A percentile compares a stretch with the other conserved stretches of the same genome.
Conservation (phyloP, 1,140 invertebrate species). For the Papilio polyxenes region DNA sequence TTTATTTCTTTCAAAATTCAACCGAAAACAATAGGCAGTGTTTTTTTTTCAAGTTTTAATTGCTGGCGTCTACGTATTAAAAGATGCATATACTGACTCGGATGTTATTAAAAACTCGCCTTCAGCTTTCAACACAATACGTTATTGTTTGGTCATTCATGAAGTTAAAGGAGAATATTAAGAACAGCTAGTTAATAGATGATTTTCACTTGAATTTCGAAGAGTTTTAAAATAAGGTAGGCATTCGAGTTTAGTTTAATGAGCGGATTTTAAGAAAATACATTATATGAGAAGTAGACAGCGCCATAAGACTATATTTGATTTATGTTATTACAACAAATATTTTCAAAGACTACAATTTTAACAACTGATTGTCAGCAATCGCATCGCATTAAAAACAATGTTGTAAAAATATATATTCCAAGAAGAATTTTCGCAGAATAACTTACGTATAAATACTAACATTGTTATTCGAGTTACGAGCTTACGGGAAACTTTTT, state of each 20-base stretch:
- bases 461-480: conserved; percentile 16
- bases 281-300: no score
- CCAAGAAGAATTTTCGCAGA: not conserved
- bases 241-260: not conserved
- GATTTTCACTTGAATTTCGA: not conserved
- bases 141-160: conserved; percentile 11
- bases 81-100: conserved; percentile 11
- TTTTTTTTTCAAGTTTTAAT: conserved; percentile 26
- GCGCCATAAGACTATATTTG: no score
- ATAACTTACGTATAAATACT: not conserved
- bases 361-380: not conserved
- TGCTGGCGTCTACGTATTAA: conserved; percentile 20
- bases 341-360: no score
- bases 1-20: not conserved
- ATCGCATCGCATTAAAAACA: not conserved
- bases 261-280: not conserved
- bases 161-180: not conserved
- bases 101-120: conserved; percentile 22
- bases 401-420: not conserved
- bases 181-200: not conserved
- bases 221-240: no score
- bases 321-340: no score
- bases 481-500: not conserved
- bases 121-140: conserved; percentile 13
- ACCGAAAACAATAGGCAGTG: conserved; percentile 22